Evolutionary conservation across 2,888 invertebrate species (phyloP), one percentile per base, ranked within the genome.

Genomic region (Enchytraeus crypticus): DNA sequence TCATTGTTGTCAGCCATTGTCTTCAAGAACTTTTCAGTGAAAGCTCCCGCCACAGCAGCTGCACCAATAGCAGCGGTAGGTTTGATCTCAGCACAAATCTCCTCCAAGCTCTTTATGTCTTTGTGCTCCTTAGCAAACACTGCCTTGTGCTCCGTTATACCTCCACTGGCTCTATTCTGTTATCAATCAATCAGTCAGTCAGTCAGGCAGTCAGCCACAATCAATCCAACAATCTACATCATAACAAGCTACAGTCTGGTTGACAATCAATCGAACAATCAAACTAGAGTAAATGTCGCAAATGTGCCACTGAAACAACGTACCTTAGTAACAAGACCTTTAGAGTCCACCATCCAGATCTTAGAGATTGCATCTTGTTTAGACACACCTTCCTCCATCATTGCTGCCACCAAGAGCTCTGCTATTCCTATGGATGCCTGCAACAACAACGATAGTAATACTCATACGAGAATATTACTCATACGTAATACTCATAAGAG

Each of bases 51-150:
- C 64, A 92, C 85, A 0, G 96, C 96, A 23, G 96, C 88, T 57
- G 96, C 97, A 90, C 95, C 97, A 71, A 98, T 95, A 34, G 98
- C 83, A 54, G 90, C 89, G 2, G 89, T 86, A 0, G 98, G 98
- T 74, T 88, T 90, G 18, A 92, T 83, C 1, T 81, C 79, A 57
- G 85, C 84, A 2, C 98, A 89, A 60, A 92, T 23, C 63, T 92
- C 90, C 14, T 84, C 81, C 34, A 98, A 83, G 1, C 86, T 86
- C 70, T 85, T 85, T 53, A 95, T 84, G 29, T 74, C 72, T 1
- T 84, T 78, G 61, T 68, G 67, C 69, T 86, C 86, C 72, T 92
- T 87, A 0, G 93, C 92, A 78, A 89, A 97, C 61, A 83, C 83
- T 63, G 82, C 81, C 63, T 79, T 79, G 79, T 95, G 91, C 61